phyloP scores from a whole-genome alignment of 2,888 invertebrate genomes.

The Dicranocentrus wangi region DNA sequence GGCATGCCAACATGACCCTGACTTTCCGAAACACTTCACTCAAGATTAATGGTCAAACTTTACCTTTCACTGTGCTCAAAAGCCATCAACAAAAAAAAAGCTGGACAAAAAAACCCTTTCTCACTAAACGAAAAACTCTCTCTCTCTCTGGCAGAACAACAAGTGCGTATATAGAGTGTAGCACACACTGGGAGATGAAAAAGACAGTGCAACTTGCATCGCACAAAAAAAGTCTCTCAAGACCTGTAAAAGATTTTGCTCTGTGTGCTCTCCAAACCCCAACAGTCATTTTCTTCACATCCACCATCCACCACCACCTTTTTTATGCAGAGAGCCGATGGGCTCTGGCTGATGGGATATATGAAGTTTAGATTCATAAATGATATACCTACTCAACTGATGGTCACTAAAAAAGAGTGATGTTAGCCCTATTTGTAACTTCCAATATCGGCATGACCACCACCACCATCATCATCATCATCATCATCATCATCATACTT shows the following conservation, averaged over 20 bases:
- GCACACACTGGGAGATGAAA: neutral
- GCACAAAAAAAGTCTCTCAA: neutral
- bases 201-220: neutral
- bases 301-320: no score
- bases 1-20: slow-evolving; percentile 62
- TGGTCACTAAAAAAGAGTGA: no score
- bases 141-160: slow-evolving; percentile 18
- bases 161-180: no score
- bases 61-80: slow-evolving; percentile 57
- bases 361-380: no score
- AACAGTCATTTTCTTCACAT: slow-evolving; percentile 28
- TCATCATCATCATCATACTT: no score
- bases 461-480: no score
- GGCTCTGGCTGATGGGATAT: no score
- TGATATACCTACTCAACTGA: no score
- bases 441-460: no score
- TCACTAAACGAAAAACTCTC: slow-evolving; percentile 16
- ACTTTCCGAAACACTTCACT: slow-evolving; percentile 60
- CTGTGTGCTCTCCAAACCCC: slow-evolving; percentile 31
- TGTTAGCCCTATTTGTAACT: no score
- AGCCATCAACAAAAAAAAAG: slow-evolving; percentile 51
- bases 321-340: no score
- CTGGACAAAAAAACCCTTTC: slow-evolving; percentile 50
- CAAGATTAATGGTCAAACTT: slow-evolving; percentile 65
- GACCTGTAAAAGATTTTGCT: neutral